phyloP scores from a whole-genome alignment of 2,113 vertebrate species.

The Tenebrosternarchus preto region DNA sequence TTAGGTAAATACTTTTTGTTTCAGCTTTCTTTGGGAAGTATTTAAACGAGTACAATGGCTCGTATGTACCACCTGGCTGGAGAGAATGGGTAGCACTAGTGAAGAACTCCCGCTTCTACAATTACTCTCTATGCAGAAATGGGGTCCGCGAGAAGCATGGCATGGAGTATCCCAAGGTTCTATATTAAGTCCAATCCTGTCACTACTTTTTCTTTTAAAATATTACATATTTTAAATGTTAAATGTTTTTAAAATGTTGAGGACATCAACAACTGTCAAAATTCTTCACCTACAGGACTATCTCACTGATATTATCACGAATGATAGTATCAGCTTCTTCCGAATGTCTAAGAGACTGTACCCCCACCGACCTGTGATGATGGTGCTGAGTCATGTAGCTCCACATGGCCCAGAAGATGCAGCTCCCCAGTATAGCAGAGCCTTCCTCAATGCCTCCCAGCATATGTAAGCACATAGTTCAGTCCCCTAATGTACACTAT shows the following conservation, averaged over 20 bases:
- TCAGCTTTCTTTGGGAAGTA: slow-evolving; percentile 97
- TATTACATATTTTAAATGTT: background rate
- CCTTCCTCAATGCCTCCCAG: slow-evolving; percentile 93
- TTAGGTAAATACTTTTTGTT: slow-evolving; percentile 8
- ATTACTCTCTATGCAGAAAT: slow-evolving; percentile 94
- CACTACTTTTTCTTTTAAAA: background rate
- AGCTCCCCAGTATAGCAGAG: slow-evolving; percentile 89
- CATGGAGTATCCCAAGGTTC: slow-evolving; percentile 86
- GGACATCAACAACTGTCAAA: background rate
- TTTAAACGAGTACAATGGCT: slow-evolving; percentile 96
- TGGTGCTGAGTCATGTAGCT: slow-evolving; percentile 95
- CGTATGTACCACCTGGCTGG: slow-evolving; percentile 96
- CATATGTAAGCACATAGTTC: slow-evolving; percentile 86
- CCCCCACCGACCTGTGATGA: slow-evolving; percentile 90
- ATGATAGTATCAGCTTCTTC: slow-evolving; percentile 95
- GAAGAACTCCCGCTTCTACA: slow-evolving; percentile 97
- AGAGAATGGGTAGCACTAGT: slow-evolving; percentile 95
- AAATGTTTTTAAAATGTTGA: background rate
- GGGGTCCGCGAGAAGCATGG: slow-evolving; percentile 91
- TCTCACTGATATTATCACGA: slow-evolving; percentile 95
- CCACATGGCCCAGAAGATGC: slow-evolving; percentile 96
- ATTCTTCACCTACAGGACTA: slow-evolving; percentile 80
- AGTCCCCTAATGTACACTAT: background rate
- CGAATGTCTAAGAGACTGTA: slow-evolving; percentile 92
- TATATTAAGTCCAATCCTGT: background rate